A percentile compares a stretch with the other conserved stretches of the same genome.
Conservation (phyloP, 2,113 vertebrate genomes). For the Hippoglossus stenolepis region DNA sequence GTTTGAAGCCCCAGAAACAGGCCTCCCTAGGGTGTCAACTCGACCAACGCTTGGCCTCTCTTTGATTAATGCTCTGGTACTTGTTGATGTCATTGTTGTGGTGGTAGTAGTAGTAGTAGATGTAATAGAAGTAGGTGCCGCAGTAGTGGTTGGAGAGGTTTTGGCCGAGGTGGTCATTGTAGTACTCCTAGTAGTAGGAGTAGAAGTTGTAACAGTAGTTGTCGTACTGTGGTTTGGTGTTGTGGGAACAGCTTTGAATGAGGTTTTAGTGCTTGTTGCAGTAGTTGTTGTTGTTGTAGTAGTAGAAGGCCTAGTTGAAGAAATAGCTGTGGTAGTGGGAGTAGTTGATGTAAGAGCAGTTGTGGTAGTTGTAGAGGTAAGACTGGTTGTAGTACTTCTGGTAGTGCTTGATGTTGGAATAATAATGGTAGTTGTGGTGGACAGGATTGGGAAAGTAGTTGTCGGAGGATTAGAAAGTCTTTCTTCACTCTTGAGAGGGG, state of each 20-base stretch:
- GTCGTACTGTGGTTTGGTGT: constrained; percentile 1
- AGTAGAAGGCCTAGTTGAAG: background rate
- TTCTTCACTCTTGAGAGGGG: constrained; percentile 25
- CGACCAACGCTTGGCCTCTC: constrained; percentile 26
- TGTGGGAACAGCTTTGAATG: constrained; percentile 6
- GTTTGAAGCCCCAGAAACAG: constrained; percentile 50
- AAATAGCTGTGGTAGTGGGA: background rate
- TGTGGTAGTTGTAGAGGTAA: background rate
- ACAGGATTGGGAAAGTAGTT: constrained; percentile 3
- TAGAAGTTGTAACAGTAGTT: constrained; percentile 22
- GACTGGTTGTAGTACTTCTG: constrained; percentile 10
- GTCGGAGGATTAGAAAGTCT: constrained; percentile 17
- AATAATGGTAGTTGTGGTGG: constrained; percentile 12
- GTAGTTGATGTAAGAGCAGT: constrained; percentile 29
- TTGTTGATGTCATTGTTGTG: constrained; percentile 29
- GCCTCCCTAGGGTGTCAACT: constrained; percentile 51
- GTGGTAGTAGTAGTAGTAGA: constrained; percentile 25
- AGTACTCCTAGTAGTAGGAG: constrained; percentile 27
- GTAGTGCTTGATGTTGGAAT: constrained; percentile 25
- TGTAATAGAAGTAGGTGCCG: background rate
- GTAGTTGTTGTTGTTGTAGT: constrained; percentile 9
- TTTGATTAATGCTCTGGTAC: constrained; percentile 35
- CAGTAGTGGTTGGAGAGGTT: constrained; percentile 18
- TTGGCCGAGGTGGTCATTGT: background rate
- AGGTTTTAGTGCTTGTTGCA: constrained; percentile 10